These are phyloP conservation scores for Vombatus ursinus DNA, from an alignment of 2,113 vertebrate genomes.

Conservation along the genomic window DNA sequence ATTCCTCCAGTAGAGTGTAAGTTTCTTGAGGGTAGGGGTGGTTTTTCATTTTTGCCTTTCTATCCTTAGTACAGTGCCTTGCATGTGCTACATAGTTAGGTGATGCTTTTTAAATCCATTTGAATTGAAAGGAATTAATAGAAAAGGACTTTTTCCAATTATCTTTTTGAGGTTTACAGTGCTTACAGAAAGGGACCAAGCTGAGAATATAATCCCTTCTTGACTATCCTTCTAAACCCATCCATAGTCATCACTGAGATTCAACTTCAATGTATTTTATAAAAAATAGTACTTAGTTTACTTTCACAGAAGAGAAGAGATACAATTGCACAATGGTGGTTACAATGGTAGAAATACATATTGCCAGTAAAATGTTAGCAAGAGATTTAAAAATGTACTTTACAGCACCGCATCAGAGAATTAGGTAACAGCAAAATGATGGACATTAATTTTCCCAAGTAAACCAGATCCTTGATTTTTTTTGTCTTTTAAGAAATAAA, in stretches of 20 bases:
- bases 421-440: conserved; percentile 81
- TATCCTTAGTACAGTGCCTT: background rate
- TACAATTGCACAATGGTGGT: conserved; percentile 87
- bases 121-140: background rate
- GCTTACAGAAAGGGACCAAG: conserved; percentile 5
- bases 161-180: conserved; percentile 33
- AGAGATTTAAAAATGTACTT: conserved; percentile 86
- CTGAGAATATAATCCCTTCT: conserved; percentile 29
- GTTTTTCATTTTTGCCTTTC: background rate
- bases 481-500: conserved; percentile 67
- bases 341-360: conserved; percentile 88
- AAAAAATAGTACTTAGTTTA: conserved; percentile 93
- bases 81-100: background rate
- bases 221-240: conserved; percentile 65
- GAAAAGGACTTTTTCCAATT: background rate
- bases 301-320: conserved; percentile 89
- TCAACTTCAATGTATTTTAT: conserved; percentile 86
- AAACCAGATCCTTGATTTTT: conserved; percentile 78
- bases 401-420: conserved; percentile 86
- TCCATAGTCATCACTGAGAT: conserved; percentile 72
- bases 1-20: background rate
- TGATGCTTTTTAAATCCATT: background rate
- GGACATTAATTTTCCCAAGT: conserved; percentile 71
- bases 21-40: background rate
- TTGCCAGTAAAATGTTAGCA: conserved; percentile 82